Conservation (phyloP, 1,140 invertebrate genomes). For the Pseudomyrmex flavicornis region DNA sequence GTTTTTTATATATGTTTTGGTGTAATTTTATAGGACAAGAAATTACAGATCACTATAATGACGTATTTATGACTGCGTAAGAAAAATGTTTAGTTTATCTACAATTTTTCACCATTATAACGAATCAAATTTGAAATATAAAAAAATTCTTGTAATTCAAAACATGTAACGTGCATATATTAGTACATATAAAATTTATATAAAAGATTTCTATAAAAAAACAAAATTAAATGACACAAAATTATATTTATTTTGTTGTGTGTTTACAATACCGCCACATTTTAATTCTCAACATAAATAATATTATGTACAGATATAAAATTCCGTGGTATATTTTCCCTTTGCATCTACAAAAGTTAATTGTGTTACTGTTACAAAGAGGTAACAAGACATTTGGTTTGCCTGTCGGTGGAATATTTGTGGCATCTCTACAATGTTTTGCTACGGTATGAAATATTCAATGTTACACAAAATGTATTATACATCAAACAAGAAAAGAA, state of each 20-base stretch:
- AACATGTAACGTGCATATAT: background rate
- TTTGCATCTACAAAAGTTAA: background rate
- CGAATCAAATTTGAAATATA: background rate
- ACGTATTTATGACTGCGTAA: slow-evolving; percentile 9
- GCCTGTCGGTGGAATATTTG: background rate
- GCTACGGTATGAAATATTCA: background rate
- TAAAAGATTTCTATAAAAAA: too few species aligned
- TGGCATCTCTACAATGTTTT: background rate
- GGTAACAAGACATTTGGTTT: background rate
- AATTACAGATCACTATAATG: slow-evolving; percentile 23
- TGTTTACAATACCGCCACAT: too few species aligned
- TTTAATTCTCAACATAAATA: too few species aligned
- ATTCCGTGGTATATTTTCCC: background rate
- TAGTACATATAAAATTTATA: too few species aligned
- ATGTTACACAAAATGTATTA: background rate
- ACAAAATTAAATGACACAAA: too few species aligned
- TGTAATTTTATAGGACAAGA: slow-evolving; percentile 4
- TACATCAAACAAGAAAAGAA: background rate
- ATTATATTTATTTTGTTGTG: too few species aligned
- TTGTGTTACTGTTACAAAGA: background rate
- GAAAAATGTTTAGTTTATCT: background rate
- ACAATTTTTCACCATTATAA: background rate
- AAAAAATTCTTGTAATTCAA: background rate
- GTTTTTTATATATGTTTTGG: background rate
- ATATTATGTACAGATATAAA: background rate